A percentile compares a stretch with the other conserved stretches of the same genome.
phyloP scores from a whole-genome alignment of 1,140 invertebrate genomes.

The Micrasema longulum region DNA sequence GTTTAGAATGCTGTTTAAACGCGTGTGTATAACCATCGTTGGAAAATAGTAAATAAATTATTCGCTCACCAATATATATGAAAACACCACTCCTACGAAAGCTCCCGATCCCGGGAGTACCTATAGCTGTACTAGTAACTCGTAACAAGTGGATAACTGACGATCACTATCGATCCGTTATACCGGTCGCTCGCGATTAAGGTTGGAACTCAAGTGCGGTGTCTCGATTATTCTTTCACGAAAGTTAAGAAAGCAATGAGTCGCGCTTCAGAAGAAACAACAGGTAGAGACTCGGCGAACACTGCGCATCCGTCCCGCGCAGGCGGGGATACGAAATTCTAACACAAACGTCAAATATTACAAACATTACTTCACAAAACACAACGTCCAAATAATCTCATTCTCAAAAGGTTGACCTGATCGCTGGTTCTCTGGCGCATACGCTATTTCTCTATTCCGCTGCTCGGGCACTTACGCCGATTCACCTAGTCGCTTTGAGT shows the following conservation, averaged over 20 bases:
- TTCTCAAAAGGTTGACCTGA: too few species aligned
- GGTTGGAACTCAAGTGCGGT: slow-evolving; percentile 50
- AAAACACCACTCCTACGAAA: neutral
- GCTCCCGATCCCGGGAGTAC: slow-evolving; percentile 6
- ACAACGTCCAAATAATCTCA: too few species aligned
- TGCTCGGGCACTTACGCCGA: too few species aligned
- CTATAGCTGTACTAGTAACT: slow-evolving; percentile 6
- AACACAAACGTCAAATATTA: neutral
- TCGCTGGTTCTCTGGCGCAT: too few species aligned
- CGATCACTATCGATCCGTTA: slow-evolving; percentile 8
- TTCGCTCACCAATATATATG: slow-evolving; percentile 6
- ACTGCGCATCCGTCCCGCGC: slow-evolving; percentile 20
- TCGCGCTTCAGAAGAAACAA: slow-evolving; percentile 24
- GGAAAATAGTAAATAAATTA: neutral
- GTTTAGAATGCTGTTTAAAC: too few species aligned
- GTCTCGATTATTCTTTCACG: slow-evolving; percentile 39
- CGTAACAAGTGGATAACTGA: neutral
- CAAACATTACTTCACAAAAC: neutral
- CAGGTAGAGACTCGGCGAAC: neutral
- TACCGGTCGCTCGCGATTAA: slow-evolving; percentile 49
- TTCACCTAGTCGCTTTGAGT: too few species aligned
- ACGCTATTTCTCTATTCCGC: too few species aligned
- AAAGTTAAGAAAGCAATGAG: slow-evolving; percentile 44
- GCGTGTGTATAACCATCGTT: too few species aligned
- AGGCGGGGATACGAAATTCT: slow-evolving; percentile 19